Evolutionary conservation across 2,888 invertebrate genomes (phyloP).

Genomic region (Cactoblastis cactorum): DNA sequence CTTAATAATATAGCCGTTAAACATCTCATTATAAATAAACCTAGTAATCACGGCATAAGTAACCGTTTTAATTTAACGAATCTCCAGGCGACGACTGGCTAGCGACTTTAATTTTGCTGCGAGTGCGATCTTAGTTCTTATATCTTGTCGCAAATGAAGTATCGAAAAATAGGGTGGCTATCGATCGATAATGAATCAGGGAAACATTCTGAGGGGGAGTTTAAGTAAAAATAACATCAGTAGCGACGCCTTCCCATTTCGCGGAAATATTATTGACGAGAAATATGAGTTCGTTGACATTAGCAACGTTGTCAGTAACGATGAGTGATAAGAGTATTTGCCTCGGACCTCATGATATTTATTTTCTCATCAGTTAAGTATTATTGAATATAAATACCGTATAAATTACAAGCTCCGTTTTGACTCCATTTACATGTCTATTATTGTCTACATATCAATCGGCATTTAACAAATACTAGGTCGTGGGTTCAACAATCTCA

Average conservation of each 20-base stretch:
- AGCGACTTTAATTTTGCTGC: too few relatives aligned
- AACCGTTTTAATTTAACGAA: slow-evolving; percentile 8
- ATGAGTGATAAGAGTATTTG: neutral
- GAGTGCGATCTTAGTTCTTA: too few relatives aligned
- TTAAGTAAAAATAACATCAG: neutral
- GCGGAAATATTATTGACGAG: neutral
- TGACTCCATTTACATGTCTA: neutral
- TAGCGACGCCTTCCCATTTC: neutral
- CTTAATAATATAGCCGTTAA: slow-evolving; percentile 35
- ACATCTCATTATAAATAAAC: slow-evolving; percentile 34
- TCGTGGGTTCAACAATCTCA: slow-evolving; percentile 4
- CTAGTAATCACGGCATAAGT: slow-evolving; percentile 2
- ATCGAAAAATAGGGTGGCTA: neutral
- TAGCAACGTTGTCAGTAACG: neutral
- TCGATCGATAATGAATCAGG: neutral
- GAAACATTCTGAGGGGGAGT: neutral
- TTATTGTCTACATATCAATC: neutral
- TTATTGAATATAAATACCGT: neutral
- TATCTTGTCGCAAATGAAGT: too few relatives aligned
- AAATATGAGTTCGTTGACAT: slow-evolving; percentile 5
- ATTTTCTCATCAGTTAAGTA: too few relatives aligned
- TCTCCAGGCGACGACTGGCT: too few relatives aligned
- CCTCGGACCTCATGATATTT: too few relatives aligned
- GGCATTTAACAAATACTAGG: neutral
- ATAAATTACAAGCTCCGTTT: neutral